phyloP scores from a whole-genome alignment of 2,888 invertebrate genomes.

The Chouioia cunea region DNA sequence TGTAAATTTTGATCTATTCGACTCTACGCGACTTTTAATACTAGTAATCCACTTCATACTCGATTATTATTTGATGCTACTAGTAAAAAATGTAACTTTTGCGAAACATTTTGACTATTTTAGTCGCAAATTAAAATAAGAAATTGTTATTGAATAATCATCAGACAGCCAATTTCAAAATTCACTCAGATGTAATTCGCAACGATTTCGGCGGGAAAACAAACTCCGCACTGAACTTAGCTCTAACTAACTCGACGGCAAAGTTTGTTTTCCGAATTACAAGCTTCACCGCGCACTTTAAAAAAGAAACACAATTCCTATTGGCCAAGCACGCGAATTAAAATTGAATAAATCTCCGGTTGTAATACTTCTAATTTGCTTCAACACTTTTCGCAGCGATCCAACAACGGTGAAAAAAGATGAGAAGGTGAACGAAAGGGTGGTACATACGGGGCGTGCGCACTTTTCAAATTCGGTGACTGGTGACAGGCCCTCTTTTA shows the following conservation, averaged over 20 bases:
- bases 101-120: too few relatives aligned
- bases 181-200: too few relatives aligned
- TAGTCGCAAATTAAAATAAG: too few relatives aligned
- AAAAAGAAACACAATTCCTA: constrained; percentile 12
- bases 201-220: too few relatives aligned
- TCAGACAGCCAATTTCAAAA: too few relatives aligned
- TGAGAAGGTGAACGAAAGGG: constrained; percentile 23
- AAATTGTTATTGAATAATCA: too few relatives aligned
- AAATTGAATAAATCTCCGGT: constrained; percentile 39
- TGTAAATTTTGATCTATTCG: too few relatives aligned
- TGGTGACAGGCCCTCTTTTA: constrained; percentile 35
- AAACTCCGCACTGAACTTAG: background rate
- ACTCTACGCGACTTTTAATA: too few relatives aligned
- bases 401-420: background rate
- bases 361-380: constrained; percentile 29
- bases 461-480: constrained; percentile 46
- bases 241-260: constrained; percentile 31
- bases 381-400: background rate
- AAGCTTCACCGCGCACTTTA: constrained; percentile 9
- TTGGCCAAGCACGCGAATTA: constrained; percentile 20
- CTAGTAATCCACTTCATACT: too few relatives aligned
- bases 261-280: constrained; percentile 44
- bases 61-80: too few relatives aligned
- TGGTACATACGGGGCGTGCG: constrained; percentile 42
- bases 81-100: too few relatives aligned